These are phyloP conservation scores for Axea sp. DNA, from an alignment of 2,888 invertebrate species.

Conservation along the genomic window DNA sequence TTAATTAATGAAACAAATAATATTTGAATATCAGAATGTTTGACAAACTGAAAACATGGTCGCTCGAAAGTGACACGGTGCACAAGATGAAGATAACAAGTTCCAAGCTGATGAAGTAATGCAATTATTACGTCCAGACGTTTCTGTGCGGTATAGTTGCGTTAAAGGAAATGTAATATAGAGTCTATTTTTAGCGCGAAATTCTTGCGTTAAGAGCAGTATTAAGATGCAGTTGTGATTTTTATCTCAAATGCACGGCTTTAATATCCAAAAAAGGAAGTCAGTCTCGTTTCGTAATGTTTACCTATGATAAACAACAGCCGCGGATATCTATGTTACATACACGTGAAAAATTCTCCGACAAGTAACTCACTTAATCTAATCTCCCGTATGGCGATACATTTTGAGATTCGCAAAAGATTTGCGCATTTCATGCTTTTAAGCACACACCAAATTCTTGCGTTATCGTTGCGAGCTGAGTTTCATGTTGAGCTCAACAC, in stretches of 20 bases:
- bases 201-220: constrained; percentile 2
- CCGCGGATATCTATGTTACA: constrained; percentile 9
- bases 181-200: constrained; percentile 16
- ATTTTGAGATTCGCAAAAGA: constrained; percentile 44
- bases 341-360: constrained; percentile 27
- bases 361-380: constrained; percentile 48
- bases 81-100: constrained; percentile 37
- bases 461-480: constrained; percentile 53
- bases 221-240: constrained; percentile 19
- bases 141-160: constrained; percentile 8
- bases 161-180: constrained; percentile 31
- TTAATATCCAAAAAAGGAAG: constrained; percentile 20
- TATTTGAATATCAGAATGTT: no score
- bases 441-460: constrained; percentile 52
- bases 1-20: no score
- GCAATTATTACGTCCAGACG: constrained; percentile 44
- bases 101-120: constrained; percentile 32
- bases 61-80: constrained; percentile 1
- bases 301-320: constrained; percentile 28
- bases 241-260: neutral
- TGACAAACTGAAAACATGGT: constrained; percentile 29
- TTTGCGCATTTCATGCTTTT: constrained; percentile 49
- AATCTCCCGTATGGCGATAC: constrained; percentile 45
- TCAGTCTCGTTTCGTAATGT: constrained; percentile 17
- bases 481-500: constrained; percentile 40